These are phyloP conservation scores for Ascidia mentula DNA, from an alignment of 23 tunicate genomes.

Conservation along the genomic window DNA sequence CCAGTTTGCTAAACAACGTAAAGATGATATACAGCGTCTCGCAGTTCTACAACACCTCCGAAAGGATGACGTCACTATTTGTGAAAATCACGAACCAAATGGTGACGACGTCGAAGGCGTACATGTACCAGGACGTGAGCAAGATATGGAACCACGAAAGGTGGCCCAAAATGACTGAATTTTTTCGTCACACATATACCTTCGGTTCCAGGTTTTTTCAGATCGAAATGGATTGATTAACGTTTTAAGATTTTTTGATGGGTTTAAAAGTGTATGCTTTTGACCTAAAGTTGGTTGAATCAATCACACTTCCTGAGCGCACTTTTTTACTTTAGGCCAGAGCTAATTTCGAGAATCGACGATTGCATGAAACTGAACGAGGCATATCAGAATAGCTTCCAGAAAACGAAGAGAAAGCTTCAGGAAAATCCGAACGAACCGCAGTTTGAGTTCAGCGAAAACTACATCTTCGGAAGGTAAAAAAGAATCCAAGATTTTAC, in stretches of 20 bases:
- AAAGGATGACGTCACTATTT: constrained; percentile 87
- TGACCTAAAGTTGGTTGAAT: no score
- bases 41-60: constrained; percentile 92
- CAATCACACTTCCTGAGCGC: no score
- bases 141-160: constrained; percentile 76
- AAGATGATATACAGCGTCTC: constrained; percentile 88
- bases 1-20: constrained; percentile 66
- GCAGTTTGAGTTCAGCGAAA: constrained; percentile 97
- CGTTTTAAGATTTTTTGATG: no score
- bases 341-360: constrained; percentile 72
- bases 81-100: constrained; percentile 91
- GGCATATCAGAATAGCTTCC: constrained; percentile 81
- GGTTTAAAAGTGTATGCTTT: no score
- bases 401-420: constrained; percentile 55
- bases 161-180: constrained; percentile 15
- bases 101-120: constrained; percentile 83
- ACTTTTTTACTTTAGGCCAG: constrained; percentile 50
- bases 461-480: constrained; percentile 96
- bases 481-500: no score
- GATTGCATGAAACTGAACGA: constrained; percentile 80
- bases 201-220: no score
- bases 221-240: no score
- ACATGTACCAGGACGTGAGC: constrained; percentile 58
- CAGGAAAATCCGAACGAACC: constrained; percentile 66
- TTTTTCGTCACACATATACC: no score